phyloP scores from a whole-genome alignment of 2,113 vertebrate species.

The Nesoenas mayeri region DNA sequence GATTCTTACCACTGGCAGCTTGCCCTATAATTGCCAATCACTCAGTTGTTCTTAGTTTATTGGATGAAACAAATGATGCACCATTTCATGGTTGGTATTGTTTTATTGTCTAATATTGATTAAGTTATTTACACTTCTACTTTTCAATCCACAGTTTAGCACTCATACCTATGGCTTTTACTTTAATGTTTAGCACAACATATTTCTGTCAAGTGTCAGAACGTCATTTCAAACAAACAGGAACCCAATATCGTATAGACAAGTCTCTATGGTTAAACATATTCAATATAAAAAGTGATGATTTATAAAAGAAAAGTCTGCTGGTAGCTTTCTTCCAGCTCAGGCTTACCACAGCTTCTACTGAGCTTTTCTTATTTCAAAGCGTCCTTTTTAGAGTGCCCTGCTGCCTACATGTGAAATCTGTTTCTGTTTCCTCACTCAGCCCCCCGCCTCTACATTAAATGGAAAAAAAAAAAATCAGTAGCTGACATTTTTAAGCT shows the following conservation, averaged over 20 bases:
- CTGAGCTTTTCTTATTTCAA: conserved; percentile 30
- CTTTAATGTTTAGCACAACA: conserved; percentile 68
- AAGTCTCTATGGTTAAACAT: conserved; percentile 69
- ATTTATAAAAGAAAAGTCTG: conserved; percentile 58
- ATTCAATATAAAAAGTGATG: conserved; percentile 60
- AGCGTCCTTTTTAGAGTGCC: conserved; percentile 44
- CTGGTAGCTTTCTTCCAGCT: conserved; percentile 65
- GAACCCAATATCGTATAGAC: conserved; percentile 72
- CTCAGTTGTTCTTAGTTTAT: not conserved
- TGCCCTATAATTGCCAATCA: not conserved
- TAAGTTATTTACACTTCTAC: conserved; percentile 80
- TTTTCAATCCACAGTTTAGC: conserved; percentile 76
- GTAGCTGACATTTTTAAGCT: conserved; percentile 57
- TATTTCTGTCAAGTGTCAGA: conserved; percentile 70
- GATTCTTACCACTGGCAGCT: not conserved
- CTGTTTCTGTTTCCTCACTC: not conserved
- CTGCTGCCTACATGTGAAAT: conserved; percentile 28
- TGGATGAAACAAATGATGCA: conserved; percentile 70
- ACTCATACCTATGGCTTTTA: conserved; percentile 82
- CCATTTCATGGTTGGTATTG: conserved; percentile 65
- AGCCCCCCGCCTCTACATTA: not conserved
- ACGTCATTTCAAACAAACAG: conserved; percentile 51
- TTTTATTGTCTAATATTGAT: conserved; percentile 83
- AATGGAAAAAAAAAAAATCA: conserved; percentile 48
- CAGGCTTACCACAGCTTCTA: conserved; percentile 63